Evolutionary conservation across 2,888 invertebrate genomes (phyloP), one percentile per base, ranked within the genome.

Genomic region (Tenodera sinensis): DNA sequence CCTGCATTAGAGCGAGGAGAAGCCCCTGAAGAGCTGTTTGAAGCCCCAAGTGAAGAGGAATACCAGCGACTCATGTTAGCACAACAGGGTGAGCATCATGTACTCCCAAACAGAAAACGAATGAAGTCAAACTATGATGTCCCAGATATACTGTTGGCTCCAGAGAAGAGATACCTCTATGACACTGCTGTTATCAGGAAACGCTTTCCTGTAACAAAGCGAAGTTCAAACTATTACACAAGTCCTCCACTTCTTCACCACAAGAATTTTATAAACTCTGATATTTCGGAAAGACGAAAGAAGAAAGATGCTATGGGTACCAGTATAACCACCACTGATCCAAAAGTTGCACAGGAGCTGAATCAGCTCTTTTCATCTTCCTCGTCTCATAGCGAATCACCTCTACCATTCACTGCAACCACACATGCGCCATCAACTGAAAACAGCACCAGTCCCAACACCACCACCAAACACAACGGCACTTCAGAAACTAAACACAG

Each of bases 121-220:
- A n/a, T 87, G 71, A 28, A 25, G 14, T 27, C 87, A n/a, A 28
- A 25, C 14, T 87, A 83, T 34, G 28, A 27, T 14, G 54, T 47
- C 54, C 47, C 86, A 6, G 81, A 86, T 15, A 81, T 86, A 25
- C 54, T 88, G 4, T 3, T 54, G n/a, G 14, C 71, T 20, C 88
- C 88, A 30, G 88, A 85, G n/a, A 88, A 88, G 28, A 87, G 28
- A 30, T 90, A 42, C 25, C 82, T 88, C 4, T 89, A 87, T 14
- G 87, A 87, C 30, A 87, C 87, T 20, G 87, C 87, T 15, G 27
- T 87, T n/a, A 82, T 87, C n/a, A 87, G 89, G 9, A 96, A 96
- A 93, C 94, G 96, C 6, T 96, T 96, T 91, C 96, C 96, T 0
- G 95, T 96, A 0, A 93, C 95, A 4, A 96, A 96, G 92, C 94